Percentiles rank a stretch among this genome's conserved stretches.
Conservation (phyloP, 2,113 vertebrate genomes). For the Thunnus thynnus region DNA sequence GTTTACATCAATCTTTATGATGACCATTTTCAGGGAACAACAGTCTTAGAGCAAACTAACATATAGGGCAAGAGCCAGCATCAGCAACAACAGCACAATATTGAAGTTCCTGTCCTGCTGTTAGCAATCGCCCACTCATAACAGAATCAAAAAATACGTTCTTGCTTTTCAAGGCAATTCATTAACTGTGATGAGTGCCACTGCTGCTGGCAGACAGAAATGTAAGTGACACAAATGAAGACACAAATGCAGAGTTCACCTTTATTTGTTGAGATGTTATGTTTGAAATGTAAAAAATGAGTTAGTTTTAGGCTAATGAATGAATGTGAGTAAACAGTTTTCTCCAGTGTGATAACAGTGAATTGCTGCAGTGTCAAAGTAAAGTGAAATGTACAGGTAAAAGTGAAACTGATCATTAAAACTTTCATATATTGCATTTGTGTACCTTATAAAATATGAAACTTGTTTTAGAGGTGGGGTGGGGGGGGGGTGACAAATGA, state of each 20-base stretch:
- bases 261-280: conserved; percentile 6
- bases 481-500: too few relatives aligned
- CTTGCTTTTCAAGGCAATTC: conserved; percentile 23
- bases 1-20: neutral
- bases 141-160: neutral
- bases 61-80: conserved; percentile 2
- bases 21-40: neutral
- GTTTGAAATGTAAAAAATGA: conserved; percentile 4
- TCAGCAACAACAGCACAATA: neutral
- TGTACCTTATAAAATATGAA: too few relatives aligned
- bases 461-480: too few relatives aligned
- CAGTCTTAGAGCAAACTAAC: neutral
- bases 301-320: neutral
- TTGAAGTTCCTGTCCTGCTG: conserved; percentile 6
- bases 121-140: neutral
- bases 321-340: conserved; percentile 7
- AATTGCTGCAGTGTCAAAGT: neutral
- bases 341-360: neutral
- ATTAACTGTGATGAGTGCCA: conserved; percentile 18
- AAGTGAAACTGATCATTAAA: neutral
- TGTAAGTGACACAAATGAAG: too few relatives aligned
- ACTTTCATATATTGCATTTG: neutral
- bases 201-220: conserved; percentile 4
- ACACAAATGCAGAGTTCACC: neutral
- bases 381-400: neutral